Percentiles rank a stretch among this genome's conserved stretches.
Evolutionary conservation across 1,140 invertebrate species (phyloP).

Genomic region (Drosophila punjabiensis): DNA sequence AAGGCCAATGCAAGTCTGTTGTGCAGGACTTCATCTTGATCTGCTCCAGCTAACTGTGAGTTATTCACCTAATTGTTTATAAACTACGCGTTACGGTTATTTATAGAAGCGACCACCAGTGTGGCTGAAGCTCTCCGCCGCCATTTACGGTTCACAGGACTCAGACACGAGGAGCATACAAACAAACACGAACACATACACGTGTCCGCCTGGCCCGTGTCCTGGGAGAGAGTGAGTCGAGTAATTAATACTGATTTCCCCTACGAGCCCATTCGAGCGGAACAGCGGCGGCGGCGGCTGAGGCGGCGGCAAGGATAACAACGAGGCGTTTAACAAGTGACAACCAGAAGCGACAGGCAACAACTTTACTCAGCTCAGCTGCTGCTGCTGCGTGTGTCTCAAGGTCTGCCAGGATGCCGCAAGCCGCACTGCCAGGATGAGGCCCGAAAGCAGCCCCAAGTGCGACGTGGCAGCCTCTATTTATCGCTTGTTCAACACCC

Average conservation of each 20-base stretch:
- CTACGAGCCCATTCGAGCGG: slow-evolving; percentile 53
- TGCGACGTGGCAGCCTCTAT: slow-evolving; percentile 1
- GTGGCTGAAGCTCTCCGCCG: slow-evolving; percentile 1
- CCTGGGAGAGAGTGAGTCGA: slow-evolving; percentile 27
- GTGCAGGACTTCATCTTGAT: background rate
- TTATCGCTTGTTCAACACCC: slow-evolving; percentile 62
- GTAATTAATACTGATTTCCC: slow-evolving; percentile 81
- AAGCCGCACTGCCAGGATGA: background rate
- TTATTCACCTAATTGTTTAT: slow-evolving; percentile 17
- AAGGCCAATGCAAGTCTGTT: background rate
- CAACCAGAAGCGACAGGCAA: slow-evolving; percentile 53
- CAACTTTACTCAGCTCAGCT: slow-evolving; percentile 17
- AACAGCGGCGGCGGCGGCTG: slow-evolving; percentile 30
- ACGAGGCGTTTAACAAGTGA: slow-evolving; percentile 55
- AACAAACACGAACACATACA: background rate
- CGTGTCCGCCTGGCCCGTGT: slow-evolving; percentile 16
- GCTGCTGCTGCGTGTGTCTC: slow-evolving; percentile 36
- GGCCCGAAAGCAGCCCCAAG: background rate
- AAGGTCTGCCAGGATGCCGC: slow-evolving; percentile 23
- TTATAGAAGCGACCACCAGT: slow-evolving; percentile 8
- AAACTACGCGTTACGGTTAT: slow-evolving; percentile 14
- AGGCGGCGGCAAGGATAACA: slow-evolving; percentile 27
- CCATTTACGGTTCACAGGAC: slow-evolving; percentile 25
- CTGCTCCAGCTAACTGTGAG: slow-evolving; percentile 1
- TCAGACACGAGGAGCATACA: background rate